A percentile compares a stretch with the other conserved stretches of the same genome.
Evolutionary conservation across 1,140 invertebrate genomes (phyloP).

Genomic region (Leptopilina clavipes): DNA sequence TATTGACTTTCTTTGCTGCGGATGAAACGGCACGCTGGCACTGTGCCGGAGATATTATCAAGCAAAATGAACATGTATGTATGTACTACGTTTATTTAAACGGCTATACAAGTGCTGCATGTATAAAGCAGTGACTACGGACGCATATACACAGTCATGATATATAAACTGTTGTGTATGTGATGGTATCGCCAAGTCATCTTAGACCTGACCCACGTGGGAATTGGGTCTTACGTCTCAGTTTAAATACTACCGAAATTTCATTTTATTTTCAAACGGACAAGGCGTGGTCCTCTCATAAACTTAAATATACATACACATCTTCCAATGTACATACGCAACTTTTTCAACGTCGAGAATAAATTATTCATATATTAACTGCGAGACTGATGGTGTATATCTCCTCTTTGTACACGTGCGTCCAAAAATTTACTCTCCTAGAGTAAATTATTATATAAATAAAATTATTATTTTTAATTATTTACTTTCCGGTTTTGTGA

Average conservation of each 20-base stretch:
- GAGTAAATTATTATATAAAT: too few relatives aligned
- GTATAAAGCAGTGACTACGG: slow-evolving; percentile 39
- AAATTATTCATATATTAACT: slow-evolving; percentile 24
- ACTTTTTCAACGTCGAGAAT: slow-evolving; percentile 8
- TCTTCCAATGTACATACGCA: neutral
- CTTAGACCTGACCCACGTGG: slow-evolving; percentile 56
- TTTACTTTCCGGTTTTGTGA: neutral
- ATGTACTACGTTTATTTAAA: slow-evolving; percentile 3
- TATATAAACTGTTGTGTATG: neutral
- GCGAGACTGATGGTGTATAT: too few relatives aligned
- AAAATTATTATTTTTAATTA: neutral
- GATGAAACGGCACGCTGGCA: neutral
- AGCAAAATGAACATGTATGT: slow-evolving; percentile 36
- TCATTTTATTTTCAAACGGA: slow-evolving; percentile 38
- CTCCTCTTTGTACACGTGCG: neutral
- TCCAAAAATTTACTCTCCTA: neutral
- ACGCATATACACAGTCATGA: slow-evolving; percentile 27
- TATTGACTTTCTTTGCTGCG: slow-evolving; percentile 24
- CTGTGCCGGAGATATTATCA: slow-evolving; percentile 33
- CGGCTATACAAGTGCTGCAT: slow-evolving; percentile 9
- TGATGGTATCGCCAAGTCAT: slow-evolving; percentile 56
- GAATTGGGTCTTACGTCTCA: slow-evolving; percentile 58
- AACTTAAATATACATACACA: slow-evolving; percentile 38
- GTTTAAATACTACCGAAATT: slow-evolving; percentile 44
- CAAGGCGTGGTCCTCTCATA: slow-evolving; percentile 46